phyloP scores from a whole-genome alignment of 2,888 invertebrate species.

The Apotomis betuletana region DNA sequence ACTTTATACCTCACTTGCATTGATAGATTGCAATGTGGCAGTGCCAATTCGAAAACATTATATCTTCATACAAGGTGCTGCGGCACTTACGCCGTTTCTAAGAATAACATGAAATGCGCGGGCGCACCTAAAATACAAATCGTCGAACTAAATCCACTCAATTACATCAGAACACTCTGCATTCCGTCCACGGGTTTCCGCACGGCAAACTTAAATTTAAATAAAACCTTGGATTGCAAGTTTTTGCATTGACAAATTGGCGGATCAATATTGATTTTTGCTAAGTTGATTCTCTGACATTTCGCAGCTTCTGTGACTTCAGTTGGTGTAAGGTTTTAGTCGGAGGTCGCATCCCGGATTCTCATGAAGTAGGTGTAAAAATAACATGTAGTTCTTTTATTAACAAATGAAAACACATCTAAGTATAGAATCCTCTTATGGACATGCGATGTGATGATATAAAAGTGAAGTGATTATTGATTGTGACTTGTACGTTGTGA shows the following conservation, averaged over 20 bases:
- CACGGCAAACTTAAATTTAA: conserved; percentile 14
- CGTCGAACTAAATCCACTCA: conserved; percentile 9
- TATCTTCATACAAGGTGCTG: not conserved
- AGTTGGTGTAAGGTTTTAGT: not conserved
- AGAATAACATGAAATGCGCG: not conserved
- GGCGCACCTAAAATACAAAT: conserved; percentile 7
- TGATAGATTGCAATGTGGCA: conserved; percentile 7
- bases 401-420: no score
- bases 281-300: conserved; percentile 1
- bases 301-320: not conserved
- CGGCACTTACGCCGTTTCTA: not conserved
- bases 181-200: conserved; percentile 23
- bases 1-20: not conserved
- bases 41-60: not conserved
- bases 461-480: no score
- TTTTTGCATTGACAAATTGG: conserved; percentile 26
- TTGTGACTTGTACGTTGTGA: no score
- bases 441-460: no score
- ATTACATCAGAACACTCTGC: conserved; percentile 20
- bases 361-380: not conserved
- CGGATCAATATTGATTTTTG: conserved; percentile 16
- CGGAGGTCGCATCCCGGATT: not conserved
- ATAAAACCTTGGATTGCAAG: conserved; percentile 27
- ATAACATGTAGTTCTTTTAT: no score
- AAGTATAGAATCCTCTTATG: no score